Evolutionary conservation across 2,888 invertebrate species (phyloP), one percentile per base, ranked within the genome.

Genomic region (Epirrhoe alternata): DNA sequence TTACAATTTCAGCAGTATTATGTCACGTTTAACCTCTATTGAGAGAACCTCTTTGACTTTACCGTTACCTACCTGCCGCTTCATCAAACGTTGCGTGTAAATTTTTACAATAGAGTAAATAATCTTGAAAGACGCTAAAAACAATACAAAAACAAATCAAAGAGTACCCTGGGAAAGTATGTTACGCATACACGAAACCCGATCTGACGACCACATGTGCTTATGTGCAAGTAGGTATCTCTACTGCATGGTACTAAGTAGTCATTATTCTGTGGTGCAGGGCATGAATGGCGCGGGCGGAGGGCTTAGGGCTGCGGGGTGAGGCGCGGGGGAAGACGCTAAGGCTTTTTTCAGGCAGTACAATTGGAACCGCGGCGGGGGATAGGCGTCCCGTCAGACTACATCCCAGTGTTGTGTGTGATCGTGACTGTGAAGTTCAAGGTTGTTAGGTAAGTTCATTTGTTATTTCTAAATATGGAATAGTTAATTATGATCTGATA

Each of bases 311-410:
- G 79, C 78, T 51, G 66, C 67, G 72, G 74, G 66, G 73, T 78
- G 76, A 75, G 64, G 71, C 71, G 81, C 72, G 74, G 75, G 70
- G 61, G 67, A 82, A 89, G 89, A 86, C 87, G 61, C 58, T 61
- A 83, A 92, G 92, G 90, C 92, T 92, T 93, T 92, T 92, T 93
- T 92, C 92, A 92, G 92, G 91, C 92, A 93, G 93, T 92, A 78
- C 79, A 73, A 76, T 73, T 77, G 79, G 79, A 83, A 76, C 78
- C 88, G 86, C 88, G 82, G 78, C 75, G 76, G 82, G 76, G 72
- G 80, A 72, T 83, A 87, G 84, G 84, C 85, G 91, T 84, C 75
- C 73, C 72, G 76, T 73, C 53, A 72, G 52, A 64, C 38, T 52
- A 57, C 35, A 31, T 16, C 47, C 53, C 38, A 52, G 49, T 72